Conservation (phyloP, 2,113 vertebrate species). For the Pipa parva region DNA sequence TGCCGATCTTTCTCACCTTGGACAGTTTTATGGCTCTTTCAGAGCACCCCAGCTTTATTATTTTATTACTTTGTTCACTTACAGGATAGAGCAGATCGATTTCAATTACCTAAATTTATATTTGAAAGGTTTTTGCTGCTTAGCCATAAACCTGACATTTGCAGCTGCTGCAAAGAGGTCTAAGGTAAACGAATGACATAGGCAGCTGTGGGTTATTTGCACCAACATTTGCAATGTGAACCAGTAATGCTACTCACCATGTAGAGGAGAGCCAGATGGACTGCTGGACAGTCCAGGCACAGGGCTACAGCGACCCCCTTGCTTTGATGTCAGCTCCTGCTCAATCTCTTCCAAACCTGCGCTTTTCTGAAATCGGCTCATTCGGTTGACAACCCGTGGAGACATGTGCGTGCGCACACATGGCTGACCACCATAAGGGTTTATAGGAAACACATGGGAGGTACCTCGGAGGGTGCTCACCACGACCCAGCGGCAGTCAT, state of each 20-base stretch:
- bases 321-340: conserved; percentile 85
- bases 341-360: conserved; percentile 96
- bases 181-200: conserved; percentile 16
- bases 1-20: too few species aligned
- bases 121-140: conserved; percentile 8
- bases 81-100: too few species aligned
- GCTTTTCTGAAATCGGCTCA: conserved; percentile 98
- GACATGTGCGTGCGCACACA: conserved; percentile 95
- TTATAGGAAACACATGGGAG: conserved; percentile 92
- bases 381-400: conserved; percentile 90
- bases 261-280: conserved; percentile 89
- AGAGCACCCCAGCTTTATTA: too few species aligned
- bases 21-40: conserved; percentile 5
- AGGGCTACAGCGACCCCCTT: conserved; percentile 86
- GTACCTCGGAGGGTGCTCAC: conserved; percentile 94
- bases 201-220: not conserved
- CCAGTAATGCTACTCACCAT: conserved; percentile 69
- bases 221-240: conserved; percentile 18
- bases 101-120: conserved; percentile 11
- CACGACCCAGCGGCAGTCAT: conserved; percentile 95
- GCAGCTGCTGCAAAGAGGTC: conserved; percentile 19
- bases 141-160: not conserved
- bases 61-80: too few species aligned
- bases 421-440: conserved; percentile 88
- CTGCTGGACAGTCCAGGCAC: conserved; percentile 91